Conservation (phyloP, 2,113 vertebrate species). For the Pseudopipra pipra region DNA sequence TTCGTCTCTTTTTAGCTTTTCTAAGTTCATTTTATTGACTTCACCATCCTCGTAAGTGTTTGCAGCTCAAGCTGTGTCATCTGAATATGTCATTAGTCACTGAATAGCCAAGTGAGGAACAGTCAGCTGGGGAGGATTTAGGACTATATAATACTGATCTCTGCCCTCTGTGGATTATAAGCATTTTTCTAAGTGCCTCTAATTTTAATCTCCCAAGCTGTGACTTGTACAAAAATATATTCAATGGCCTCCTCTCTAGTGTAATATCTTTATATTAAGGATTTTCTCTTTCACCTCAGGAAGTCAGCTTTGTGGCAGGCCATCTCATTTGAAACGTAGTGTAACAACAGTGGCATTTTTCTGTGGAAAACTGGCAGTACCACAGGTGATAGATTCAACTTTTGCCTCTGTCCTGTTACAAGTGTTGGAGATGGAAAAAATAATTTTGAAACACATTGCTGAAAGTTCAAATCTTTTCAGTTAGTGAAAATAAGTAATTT, state of each 20-base stretch:
- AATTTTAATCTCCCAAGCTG: slow-evolving; percentile 65
- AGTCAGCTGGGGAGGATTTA: slow-evolving; percentile 60
- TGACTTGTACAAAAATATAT: slow-evolving; percentile 53
- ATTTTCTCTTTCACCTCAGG: slow-evolving; percentile 52
- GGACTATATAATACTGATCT: slow-evolving; percentile 50
- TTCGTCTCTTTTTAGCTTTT: slow-evolving; percentile 30
- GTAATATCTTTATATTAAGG: slow-evolving; percentile 53
- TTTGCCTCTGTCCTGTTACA: slow-evolving; percentile 21
- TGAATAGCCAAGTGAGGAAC: slow-evolving; percentile 49
- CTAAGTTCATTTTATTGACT: slow-evolving; percentile 56
- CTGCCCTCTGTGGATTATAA: slow-evolving; percentile 58
- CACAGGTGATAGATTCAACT: slow-evolving; percentile 18
- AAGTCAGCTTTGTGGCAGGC: slow-evolving; percentile 44
- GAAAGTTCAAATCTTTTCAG: slow-evolving; percentile 42
- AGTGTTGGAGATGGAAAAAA: neutral
- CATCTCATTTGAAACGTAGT: slow-evolving; percentile 25
- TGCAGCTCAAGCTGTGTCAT: slow-evolving; percentile 65
- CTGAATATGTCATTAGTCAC: slow-evolving; percentile 67
- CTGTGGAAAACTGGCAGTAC: slow-evolving; percentile 25
- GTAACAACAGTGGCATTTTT: slow-evolving; percentile 37
- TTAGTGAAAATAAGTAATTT: slow-evolving; percentile 44
- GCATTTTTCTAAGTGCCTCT: slow-evolving; percentile 57
- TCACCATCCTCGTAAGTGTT: slow-evolving; percentile 43
- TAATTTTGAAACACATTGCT: neutral
- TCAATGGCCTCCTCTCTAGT: slow-evolving; percentile 41